Conservation (phyloP, 2,113 vertebrate species). For the Corythornis vintsioides region DNA sequence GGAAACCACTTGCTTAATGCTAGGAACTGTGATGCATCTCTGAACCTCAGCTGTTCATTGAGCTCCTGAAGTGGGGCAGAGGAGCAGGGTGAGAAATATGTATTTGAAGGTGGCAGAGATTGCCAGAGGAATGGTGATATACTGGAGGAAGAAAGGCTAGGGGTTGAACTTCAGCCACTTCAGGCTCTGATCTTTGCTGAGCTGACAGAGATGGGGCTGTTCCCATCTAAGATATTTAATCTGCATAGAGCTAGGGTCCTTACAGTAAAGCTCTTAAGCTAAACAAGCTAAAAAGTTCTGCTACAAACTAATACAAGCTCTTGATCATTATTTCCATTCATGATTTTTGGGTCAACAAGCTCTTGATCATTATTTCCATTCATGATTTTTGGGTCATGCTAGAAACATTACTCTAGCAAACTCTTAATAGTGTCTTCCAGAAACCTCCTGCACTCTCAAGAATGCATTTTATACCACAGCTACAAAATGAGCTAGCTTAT, state of each 20-base stretch:
- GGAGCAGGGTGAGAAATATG: background rate
- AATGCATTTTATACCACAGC: background rate
- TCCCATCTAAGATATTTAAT: background rate
- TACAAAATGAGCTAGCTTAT: background rate
- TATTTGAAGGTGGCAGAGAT: background rate
- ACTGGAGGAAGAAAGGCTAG: background rate
- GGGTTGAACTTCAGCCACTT: background rate
- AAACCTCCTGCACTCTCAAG: background rate
- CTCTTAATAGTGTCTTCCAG: background rate
- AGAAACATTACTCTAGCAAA: background rate
- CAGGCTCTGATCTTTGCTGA: background rate
- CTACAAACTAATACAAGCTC: background rate
- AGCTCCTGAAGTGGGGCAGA: background rate
- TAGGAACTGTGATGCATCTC: background rate
- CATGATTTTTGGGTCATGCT: background rate
- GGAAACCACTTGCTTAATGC: background rate
- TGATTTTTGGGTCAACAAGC: background rate
- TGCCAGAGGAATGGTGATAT: rapidly evolving
- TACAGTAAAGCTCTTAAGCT: background rate
- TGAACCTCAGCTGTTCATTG: background rate
- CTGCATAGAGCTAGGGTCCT: background rate
- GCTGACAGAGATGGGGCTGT: background rate
- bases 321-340: background rate
- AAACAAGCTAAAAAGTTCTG: background rate
- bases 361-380: background rate